phyloP scores from a whole-genome alignment of 2,113 vertebrate genomes.

The Heterotilapia buettikoferi region DNA sequence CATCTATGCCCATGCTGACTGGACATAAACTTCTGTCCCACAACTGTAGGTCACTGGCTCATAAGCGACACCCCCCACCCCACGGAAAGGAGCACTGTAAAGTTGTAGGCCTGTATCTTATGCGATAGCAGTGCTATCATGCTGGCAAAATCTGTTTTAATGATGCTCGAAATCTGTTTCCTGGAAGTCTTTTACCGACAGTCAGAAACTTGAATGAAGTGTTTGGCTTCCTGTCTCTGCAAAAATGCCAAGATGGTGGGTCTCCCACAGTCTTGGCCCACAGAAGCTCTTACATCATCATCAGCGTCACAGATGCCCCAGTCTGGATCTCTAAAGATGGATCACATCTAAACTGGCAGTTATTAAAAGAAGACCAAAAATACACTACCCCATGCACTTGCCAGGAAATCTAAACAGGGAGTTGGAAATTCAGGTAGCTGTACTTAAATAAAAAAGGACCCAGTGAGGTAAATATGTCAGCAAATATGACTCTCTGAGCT shows the following conservation, averaged over 20 bases:
- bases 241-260: background rate
- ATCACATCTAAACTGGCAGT: slow-evolving; percentile 38
- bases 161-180: background rate
- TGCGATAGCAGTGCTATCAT: background rate
- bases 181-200: background rate
- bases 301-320: slow-evolving; percentile 37
- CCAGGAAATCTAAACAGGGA: slow-evolving; percentile 19
- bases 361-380: slow-evolving; percentile 46
- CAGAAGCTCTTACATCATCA: slow-evolving; percentile 34
- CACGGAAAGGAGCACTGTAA: background rate
- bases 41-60: background rate
- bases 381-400: background rate
- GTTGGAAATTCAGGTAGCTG: background rate
- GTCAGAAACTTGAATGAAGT: background rate
- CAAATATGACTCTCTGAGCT: background rate
- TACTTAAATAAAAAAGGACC: slow-evolving; percentile 11
- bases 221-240: background rate
- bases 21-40: background rate
- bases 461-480: background rate
- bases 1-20: background rate
- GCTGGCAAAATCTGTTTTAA: background rate
- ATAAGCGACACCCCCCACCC: background rate
- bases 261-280: background rate
- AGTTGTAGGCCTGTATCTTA: background rate
- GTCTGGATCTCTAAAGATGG: slow-evolving; percentile 29